Conservation (phyloP, 30 jellyfish, hydroid and myxozoan species). For the Catostylus mosaicus region DNA sequence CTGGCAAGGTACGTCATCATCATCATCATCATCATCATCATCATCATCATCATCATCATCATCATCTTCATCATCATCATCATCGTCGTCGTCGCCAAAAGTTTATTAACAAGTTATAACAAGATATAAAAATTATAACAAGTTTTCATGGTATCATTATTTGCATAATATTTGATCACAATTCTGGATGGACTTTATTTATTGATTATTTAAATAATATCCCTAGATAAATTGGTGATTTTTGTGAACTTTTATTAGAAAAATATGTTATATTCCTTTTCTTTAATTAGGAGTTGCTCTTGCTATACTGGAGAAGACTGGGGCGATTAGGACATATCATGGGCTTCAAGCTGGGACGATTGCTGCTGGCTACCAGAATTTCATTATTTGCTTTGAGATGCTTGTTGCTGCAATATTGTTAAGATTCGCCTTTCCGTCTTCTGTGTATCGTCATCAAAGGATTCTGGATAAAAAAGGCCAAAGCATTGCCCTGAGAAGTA, state of each 20-base stretch:
- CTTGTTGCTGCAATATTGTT: slow-evolving; percentile 90
- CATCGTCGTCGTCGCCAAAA: no score
- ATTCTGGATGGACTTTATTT: no score
- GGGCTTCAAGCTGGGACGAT: slow-evolving; percentile 66
- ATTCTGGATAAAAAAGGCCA: slow-evolving; percentile 67
- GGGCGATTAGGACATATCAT: slow-evolving; percentile 72
- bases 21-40: no score
- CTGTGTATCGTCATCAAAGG: slow-evolving; percentile 88
- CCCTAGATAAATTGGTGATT: neutral
- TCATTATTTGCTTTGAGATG: slow-evolving; percentile 92
- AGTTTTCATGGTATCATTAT: no score
- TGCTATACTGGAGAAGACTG: slow-evolving; percentile 86
- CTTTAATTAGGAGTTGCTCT: slow-evolving; percentile 75
- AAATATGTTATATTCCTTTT: neutral
- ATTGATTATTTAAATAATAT: no score
- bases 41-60: no score
- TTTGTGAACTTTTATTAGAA: neutral
- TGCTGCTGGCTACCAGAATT: slow-evolving; percentile 95
- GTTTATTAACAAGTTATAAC: no score
- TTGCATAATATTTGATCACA: no score
- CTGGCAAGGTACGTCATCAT: slow-evolving; percentile 98
- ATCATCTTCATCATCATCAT: no score
- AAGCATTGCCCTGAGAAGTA: slow-evolving; percentile 77
- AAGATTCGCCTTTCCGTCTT: slow-evolving; percentile 87
- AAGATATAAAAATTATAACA: no score